A percentile compares a stretch with the other conserved stretches of the same genome.
phyloP scores from a whole-genome alignment of 2,113 vertebrate species.

The Psittacara wagleri region DNA sequence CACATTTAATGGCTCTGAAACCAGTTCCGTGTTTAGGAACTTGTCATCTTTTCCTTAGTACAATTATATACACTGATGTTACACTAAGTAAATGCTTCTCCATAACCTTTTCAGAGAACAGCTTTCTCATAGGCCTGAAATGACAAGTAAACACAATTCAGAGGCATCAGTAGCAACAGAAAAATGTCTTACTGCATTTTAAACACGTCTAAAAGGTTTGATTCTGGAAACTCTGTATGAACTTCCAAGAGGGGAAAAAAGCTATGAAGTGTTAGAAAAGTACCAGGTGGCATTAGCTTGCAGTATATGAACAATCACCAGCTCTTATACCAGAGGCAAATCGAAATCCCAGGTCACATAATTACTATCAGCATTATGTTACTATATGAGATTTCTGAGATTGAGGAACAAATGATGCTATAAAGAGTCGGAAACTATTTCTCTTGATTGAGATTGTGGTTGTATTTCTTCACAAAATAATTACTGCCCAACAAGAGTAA shows the following conservation, averaged over 20 bases:
- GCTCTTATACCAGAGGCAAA: background rate
- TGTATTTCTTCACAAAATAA: background rate
- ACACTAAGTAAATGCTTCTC: background rate
- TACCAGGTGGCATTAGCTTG: background rate
- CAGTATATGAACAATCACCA: background rate
- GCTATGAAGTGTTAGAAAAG: background rate
- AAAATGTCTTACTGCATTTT: background rate
- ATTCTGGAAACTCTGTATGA: background rate
- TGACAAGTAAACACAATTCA: background rate
- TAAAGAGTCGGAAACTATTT: background rate
- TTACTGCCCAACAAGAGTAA: background rate
- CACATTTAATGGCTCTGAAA: background rate
- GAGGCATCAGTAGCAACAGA: background rate
- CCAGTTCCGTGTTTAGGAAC: background rate
- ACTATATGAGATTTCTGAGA: background rate
- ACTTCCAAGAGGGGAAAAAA: background rate
- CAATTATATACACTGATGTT: background rate
- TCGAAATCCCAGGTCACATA: background rate
- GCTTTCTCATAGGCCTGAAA: background rate
- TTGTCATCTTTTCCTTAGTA: background rate
- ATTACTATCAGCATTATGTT: background rate
- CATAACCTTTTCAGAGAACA: background rate
- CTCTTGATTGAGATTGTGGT: background rate
- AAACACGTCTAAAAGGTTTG: background rate
- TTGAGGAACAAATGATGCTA: fast-evolving